A percentile compares a stretch with the other conserved stretches of the same genome.
Evolutionary conservation across 1,140 invertebrate genomes (phyloP).

Genomic region (Ridgeia piscesae): DNA sequence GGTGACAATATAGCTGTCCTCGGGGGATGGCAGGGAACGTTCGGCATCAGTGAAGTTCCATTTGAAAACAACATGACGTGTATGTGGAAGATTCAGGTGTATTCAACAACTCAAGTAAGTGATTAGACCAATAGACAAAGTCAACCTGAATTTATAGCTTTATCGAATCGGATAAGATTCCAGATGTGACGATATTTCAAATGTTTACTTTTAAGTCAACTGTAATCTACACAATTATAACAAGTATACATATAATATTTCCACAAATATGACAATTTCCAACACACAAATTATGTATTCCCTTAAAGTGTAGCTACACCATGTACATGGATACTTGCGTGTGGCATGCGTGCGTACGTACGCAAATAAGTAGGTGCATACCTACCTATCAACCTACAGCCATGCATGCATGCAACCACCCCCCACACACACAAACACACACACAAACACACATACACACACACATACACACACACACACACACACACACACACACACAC

Average conservation of each 20-base stretch:
- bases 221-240: background rate
- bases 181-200: background rate
- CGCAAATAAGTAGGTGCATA: background rate
- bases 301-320: no score
- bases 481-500: conserved; percentile 35
- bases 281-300: background rate
- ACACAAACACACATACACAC: no score
- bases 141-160: background rate
- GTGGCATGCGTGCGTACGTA: conserved; percentile 21
- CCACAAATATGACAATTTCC: background rate
- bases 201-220: background rate
- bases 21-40: background rate
- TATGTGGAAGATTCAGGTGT: background rate
- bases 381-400: background rate
- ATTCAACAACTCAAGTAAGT: background rate
- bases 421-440: no score
- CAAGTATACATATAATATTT: background rate
- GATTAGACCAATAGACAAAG: background rate
- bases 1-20: background rate
- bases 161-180: no score
- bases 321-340: background rate
- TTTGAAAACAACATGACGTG: background rate
- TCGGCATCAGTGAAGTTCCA: background rate
- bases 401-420: conserved; percentile 26
- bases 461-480: conserved; percentile 34